phyloP scores from a whole-genome alignment of 2,888 invertebrate species.

The Cosmia trapezina region DNA sequence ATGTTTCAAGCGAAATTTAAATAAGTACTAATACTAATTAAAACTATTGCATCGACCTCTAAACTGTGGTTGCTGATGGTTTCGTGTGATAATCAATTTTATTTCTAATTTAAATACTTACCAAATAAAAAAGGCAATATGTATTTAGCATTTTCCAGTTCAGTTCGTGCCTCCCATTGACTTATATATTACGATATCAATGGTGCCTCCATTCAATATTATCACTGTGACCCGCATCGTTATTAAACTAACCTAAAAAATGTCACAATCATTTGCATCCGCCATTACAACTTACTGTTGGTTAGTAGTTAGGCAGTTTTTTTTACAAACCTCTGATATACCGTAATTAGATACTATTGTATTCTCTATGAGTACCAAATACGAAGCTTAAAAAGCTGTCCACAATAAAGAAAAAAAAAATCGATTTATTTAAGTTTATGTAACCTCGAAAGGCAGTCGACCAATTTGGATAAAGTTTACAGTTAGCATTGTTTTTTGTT shows the following conservation, averaged over 20 bases:
- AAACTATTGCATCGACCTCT: neutral
- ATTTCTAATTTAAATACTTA: constrained; percentile 20
- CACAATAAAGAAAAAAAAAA: constrained; percentile 21
- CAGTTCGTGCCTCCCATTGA: too few species aligned
- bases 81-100: neutral
- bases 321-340: constrained; percentile 32
- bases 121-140: constrained; percentile 1
- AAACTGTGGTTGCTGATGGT: neutral
- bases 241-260: constrained; percentile 62
- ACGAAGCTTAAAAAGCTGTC: neutral
- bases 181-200: too few species aligned
- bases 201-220: constrained; percentile 41
- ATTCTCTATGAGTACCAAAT: constrained; percentile 45
- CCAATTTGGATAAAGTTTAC: constrained; percentile 52
- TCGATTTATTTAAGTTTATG: constrained; percentile 33
- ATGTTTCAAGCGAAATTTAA: neutral
- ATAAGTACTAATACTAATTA: neutral
- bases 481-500: constrained; percentile 45
- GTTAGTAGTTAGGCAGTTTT: constrained; percentile 29
- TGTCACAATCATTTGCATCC: constrained; percentile 58
- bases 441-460: constrained; percentile 57
- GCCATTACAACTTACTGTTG: constrained; percentile 48
- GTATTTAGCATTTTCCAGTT: constrained; percentile 2
- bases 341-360: constrained; percentile 46
- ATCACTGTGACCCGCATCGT: constrained; percentile 56